Percentiles rank a stretch among this genome's conserved stretches.
Evolutionary conservation across 2,888 invertebrate species (phyloP).

Genomic region (Rotaria sp.): DNA sequence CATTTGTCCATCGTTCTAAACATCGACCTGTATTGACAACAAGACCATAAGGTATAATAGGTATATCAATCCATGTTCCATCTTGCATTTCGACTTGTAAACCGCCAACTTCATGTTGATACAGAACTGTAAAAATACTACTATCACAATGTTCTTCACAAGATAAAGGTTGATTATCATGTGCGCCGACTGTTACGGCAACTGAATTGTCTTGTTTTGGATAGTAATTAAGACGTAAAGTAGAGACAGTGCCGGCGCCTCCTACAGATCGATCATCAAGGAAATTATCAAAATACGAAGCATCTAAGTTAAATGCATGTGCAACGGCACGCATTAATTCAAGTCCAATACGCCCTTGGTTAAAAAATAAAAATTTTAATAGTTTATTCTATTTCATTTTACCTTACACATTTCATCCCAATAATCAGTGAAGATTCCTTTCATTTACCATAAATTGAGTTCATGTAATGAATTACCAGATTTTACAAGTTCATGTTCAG

Average conservation of each 20-base stretch:
- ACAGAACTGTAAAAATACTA: not conserved
- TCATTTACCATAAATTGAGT: not conserved
- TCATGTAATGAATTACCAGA: not conserved
- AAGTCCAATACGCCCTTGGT: not conserved
- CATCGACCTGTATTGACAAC: not conserved
- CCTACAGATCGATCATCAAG: not conserved
- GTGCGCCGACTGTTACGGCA: not conserved
- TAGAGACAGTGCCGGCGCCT: not conserved
- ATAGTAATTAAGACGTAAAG: slow-evolving; percentile 6
- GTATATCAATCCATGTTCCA: not conserved
- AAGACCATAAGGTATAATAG: not conserved
- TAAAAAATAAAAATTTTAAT: too few species aligned
- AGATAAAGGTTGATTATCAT: not conserved
- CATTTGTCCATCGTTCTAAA: not conserved
- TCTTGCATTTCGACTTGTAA: not conserved
- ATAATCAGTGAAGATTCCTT: slow-evolving; percentile 10
- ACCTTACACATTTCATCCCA: not conserved
- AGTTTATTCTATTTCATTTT: too few species aligned
- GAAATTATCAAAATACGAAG: not conserved
- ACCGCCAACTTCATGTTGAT: not conserved
- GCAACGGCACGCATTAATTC: not conserved
- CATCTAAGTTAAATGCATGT: not conserved
- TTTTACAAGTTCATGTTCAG: slow-evolving; percentile 15
- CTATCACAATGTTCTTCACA: slow-evolving; percentile 25
- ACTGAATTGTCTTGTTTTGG: not conserved